phyloP scores from a whole-genome alignment of 2,113 vertebrate genomes.

The Siphamia tubifer region DNA sequence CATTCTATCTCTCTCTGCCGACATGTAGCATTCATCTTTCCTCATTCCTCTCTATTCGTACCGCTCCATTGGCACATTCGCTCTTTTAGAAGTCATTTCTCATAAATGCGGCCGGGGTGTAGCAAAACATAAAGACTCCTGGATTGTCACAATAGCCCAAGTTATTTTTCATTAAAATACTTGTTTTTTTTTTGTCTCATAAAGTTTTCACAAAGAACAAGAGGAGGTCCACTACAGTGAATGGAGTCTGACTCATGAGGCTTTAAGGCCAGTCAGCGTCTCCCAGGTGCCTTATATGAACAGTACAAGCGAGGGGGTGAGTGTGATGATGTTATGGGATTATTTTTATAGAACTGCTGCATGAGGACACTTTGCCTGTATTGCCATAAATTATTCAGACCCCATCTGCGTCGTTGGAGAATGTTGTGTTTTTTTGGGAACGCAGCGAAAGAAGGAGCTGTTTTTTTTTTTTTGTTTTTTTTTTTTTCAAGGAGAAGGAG shows the following conservation, averaged over 20 bases:
- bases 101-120: not conserved
- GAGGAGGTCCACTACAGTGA: slow-evolving; percentile 25
- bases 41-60: slow-evolving; percentile 1
- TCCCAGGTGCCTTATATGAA: slow-evolving; percentile 65
- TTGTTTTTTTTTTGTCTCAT: not conserved
- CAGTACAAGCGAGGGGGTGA: slow-evolving; percentile 44
- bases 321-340: slow-evolving; percentile 72
- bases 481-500: slow-evolving; percentile 33
- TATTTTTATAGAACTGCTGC: slow-evolving; percentile 71
- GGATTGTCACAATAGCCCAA: not conserved
- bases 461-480: slow-evolving; percentile 35
- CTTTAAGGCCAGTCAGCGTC: slow-evolving; percentile 43
- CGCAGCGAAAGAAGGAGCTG: slow-evolving; percentile 15
- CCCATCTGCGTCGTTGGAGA: slow-evolving; percentile 56
- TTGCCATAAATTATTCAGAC: slow-evolving; percentile 74
- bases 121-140: not conserved
- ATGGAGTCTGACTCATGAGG: slow-evolving; percentile 54
- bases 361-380: slow-evolving; percentile 66
- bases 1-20: slow-evolving; percentile 36
- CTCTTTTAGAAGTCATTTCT: not conserved
- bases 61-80: not conserved
- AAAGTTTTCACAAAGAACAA: slow-evolving; percentile 8
- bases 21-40: slow-evolving; percentile 21
- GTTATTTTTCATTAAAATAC: not conserved
- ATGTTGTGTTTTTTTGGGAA: slow-evolving; percentile 44